These are phyloP conservation scores for Neomonachus schauinslandi DNA, from an alignment of 2,113 vertebrate genomes.

Conservation along the genomic window DNA sequence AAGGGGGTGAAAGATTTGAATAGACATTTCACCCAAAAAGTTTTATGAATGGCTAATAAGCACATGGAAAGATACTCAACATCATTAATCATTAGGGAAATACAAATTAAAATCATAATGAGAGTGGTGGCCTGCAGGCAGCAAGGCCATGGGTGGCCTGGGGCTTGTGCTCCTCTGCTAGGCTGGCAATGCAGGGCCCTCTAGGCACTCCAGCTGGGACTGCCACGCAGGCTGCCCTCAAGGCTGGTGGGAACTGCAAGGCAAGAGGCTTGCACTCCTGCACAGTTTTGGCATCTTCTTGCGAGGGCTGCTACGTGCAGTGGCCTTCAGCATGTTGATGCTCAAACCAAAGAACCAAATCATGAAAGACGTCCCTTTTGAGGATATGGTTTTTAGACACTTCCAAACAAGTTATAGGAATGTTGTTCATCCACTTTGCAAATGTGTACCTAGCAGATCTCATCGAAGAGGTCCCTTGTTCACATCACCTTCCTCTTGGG, in stretches of 20 bases:
- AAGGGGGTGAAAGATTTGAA: not conserved
- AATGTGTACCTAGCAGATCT: conserved; percentile 98
- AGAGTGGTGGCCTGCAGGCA: not conserved
- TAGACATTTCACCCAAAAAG: not conserved
- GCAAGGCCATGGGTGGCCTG: not conserved
- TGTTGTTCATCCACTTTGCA: conserved; percentile 99
- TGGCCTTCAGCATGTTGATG: not conserved
- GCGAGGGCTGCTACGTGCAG: not conserved
- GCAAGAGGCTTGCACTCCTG: not conserved
- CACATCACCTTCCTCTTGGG: conserved; percentile 80
- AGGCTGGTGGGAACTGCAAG: not conserved
- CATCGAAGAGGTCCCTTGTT: conserved; percentile 97
- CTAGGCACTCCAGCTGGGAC: not conserved
- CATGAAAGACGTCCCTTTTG: conserved; percentile 98
- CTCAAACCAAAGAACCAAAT: conserved; percentile 98
- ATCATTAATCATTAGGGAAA: not conserved
- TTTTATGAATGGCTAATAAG: not conserved
- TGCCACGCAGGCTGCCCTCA: not conserved
- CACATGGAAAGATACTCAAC: not conserved
- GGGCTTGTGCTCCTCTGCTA: not conserved
- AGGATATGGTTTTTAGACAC: conserved; percentile 99
- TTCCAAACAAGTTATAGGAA: conserved; percentile 99
- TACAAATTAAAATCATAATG: not conserved
- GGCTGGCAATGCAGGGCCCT: not conserved
- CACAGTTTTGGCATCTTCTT: not conserved